Percentiles rank a stretch among this genome's conserved stretches.
Evolutionary conservation across 2,888 invertebrate genomes (phyloP).

Genomic region (Athalia cordata): DNA sequence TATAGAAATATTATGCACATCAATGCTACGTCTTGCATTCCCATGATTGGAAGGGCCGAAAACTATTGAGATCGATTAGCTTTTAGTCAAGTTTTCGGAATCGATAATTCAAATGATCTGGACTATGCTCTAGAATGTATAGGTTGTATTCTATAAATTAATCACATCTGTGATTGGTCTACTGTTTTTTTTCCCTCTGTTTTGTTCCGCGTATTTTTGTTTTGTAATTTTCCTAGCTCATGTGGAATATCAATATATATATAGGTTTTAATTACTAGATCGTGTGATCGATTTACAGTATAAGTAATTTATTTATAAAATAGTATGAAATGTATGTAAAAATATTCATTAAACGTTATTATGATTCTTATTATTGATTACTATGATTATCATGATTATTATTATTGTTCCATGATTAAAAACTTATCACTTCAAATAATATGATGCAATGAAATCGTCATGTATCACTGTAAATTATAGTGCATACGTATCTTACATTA

Average conservation of each 20-base stretch:
- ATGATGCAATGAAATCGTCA: constrained; percentile 55
- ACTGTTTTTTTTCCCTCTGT: not conserved
- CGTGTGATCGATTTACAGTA: constrained; percentile 27
- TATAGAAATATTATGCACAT: constrained; percentile 46
- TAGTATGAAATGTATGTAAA: constrained; percentile 39
- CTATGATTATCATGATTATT: not conserved
- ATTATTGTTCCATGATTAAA: constrained; percentile 27
- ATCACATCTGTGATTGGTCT: constrained; percentile 32
- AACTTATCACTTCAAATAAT: constrained; percentile 14
- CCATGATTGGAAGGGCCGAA: constrained; percentile 45
- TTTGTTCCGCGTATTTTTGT: constrained; percentile 11
- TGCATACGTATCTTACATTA: constrained; percentile 57
- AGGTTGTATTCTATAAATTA: constrained; percentile 11
- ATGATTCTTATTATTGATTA: constrained; percentile 8
- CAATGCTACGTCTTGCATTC: constrained; percentile 49
- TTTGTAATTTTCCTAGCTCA: constrained; percentile 23
- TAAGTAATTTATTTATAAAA: constrained; percentile 48
- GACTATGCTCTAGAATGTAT: constrained; percentile 33
- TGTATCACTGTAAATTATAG: constrained; percentile 64
- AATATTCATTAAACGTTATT: constrained; percentile 35
- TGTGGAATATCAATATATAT: constrained; percentile 14
- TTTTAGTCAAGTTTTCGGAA: constrained; percentile 47
- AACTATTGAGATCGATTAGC: constrained; percentile 49
- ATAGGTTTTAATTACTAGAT: constrained; percentile 38
- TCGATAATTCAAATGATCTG: constrained; percentile 44